phyloP scores from a whole-genome alignment of 2,797 vertebrate species.

The Okamejei kenojei region DNA sequence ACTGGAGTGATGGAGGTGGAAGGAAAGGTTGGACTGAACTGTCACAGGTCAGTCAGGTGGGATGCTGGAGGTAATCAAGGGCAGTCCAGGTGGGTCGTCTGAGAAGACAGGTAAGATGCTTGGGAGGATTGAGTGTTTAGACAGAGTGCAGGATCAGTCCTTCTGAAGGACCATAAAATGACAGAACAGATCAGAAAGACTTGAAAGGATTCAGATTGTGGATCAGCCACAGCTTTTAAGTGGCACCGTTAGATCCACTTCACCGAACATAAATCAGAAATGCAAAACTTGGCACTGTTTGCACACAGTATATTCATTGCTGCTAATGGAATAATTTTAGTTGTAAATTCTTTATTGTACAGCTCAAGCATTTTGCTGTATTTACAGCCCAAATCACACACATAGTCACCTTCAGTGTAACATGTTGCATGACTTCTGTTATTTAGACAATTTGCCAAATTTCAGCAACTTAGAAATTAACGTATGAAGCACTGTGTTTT shows the following conservation, averaged over 20 bases:
- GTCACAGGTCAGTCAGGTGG: no score
- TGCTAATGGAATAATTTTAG: constrained; percentile 36
- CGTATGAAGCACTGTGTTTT: constrained; percentile 8
- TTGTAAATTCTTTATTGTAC: constrained; percentile 27
- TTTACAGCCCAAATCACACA: constrained; percentile 35
- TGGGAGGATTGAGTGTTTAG: neutral
- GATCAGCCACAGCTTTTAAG: constrained; percentile 7
- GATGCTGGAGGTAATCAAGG: no score
- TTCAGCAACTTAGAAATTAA: constrained; percentile 35
- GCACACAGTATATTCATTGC: constrained; percentile 30
- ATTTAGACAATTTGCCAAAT: constrained; percentile 33
- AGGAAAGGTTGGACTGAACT: no score
- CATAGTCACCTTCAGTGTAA: constrained; percentile 33
- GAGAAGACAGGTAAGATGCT: neutral
- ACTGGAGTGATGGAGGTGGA: no score
- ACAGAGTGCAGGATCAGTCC: neutral
- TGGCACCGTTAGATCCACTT: constrained; percentile 17
- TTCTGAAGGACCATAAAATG: neutral
- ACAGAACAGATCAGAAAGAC: neutral
- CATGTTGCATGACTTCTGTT: constrained; percentile 37
- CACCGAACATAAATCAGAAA: constrained; percentile 33
- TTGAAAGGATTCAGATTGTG: neutral
- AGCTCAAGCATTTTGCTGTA: constrained; percentile 30
- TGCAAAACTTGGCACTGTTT: constrained; percentile 30
- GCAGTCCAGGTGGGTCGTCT: no score